These are phyloP conservation scores for Menidia menidia DNA, from an alignment of 2,797 vertebrate species.

Conservation along the genomic window DNA sequence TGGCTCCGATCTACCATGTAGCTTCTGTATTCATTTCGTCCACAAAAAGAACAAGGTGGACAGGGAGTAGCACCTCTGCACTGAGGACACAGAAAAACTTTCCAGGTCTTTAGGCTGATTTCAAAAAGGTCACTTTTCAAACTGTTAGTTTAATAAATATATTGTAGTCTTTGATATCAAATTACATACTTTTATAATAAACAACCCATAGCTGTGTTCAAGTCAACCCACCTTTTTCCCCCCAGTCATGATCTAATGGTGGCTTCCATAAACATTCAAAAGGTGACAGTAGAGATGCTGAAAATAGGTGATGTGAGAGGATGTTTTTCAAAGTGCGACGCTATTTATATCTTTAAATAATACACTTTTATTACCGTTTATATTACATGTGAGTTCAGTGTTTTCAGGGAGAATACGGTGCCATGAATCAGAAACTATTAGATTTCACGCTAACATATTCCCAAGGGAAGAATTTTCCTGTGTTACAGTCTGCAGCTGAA, in stretches of 20 bases:
- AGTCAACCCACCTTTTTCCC: neutral
- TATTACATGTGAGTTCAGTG: too few relatives aligned
- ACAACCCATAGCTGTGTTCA: neutral
- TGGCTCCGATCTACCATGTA: neutral
- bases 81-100: slow-evolving; percentile 22
- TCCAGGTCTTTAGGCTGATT: neutral
- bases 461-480: too few relatives aligned
- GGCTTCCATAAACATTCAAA: neutral
- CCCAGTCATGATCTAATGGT: neutral
- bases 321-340: neutral
- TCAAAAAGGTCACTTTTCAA: slow-evolving; percentile 21
- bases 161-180: too few relatives aligned
- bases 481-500: too few relatives aligned
- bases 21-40: slow-evolving; percentile 12
- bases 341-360: too few relatives aligned
- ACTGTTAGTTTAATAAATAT: too few relatives aligned
- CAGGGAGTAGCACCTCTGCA: neutral
- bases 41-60: slow-evolving; percentile 20
- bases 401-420: too few relatives aligned
- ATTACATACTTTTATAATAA: too few relatives aligned
- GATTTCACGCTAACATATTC: too few relatives aligned
- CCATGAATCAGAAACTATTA: too few relatives aligned
- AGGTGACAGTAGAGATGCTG: neutral
- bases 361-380: too few relatives aligned
- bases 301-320: neutral